A percentile compares a stretch with the other conserved stretches of the same genome.
phyloP scores from a whole-genome alignment of 2,113 vertebrate genomes.

The Porphyrio hochstetteri region DNA sequence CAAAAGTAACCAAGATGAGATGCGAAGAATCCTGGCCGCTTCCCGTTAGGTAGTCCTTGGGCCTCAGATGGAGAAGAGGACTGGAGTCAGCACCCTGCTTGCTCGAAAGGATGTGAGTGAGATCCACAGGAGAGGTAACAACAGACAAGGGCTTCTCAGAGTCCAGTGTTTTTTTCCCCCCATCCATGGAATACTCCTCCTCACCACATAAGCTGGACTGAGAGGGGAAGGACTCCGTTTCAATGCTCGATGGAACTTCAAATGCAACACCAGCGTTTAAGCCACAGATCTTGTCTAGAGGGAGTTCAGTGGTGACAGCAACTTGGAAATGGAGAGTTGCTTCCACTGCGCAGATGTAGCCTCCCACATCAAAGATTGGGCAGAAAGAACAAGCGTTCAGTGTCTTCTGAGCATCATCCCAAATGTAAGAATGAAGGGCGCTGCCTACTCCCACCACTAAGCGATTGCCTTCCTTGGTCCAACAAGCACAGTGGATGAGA shows the following conservation, averaged over 20 bases:
- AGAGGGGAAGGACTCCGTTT: conserved; percentile 23
- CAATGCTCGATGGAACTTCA: conserved; percentile 58
- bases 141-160: conserved; percentile 65
- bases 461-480: conserved; percentile 90
- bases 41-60: conserved; percentile 83
- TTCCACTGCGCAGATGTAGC: conserved; percentile 83
- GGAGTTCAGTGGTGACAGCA: conserved; percentile 89
- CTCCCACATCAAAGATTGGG: conserved; percentile 87
- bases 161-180: conserved; percentile 72
- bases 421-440: conserved; percentile 89
- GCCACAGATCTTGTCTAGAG: conserved; percentile 89
- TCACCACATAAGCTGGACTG: conserved; percentile 66
- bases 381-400: conserved; percentile 83
- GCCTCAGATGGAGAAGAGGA: conserved; percentile 83
- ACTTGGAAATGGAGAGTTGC: conserved; percentile 83
- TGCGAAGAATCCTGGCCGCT: conserved; percentile 91
- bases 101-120: conserved; percentile 83
- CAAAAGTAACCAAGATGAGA: conserved; percentile 89
- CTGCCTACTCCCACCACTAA: conserved; percentile 90
- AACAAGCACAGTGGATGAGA: conserved; percentile 90
- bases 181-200: conserved; percentile 67
- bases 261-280: conserved; percentile 84
- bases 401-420: conserved; percentile 88
- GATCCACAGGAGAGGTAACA: conserved; percentile 78
- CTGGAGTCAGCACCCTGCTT: conserved; percentile 80